Base-by-base conservation (phyloP, 1,140 invertebrate genomes). In the Ganaspis sp. region DNA sequence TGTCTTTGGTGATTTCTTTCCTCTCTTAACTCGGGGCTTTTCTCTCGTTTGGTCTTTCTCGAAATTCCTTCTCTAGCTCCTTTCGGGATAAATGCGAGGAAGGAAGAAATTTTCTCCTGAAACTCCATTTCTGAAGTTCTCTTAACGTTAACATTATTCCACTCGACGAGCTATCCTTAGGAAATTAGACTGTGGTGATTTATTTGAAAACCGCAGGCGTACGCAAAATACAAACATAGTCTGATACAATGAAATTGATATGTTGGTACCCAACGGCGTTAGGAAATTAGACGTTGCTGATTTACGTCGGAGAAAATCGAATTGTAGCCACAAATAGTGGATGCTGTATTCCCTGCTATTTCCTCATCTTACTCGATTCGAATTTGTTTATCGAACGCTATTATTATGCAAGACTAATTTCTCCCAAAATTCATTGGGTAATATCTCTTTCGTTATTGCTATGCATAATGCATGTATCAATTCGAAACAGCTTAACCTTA, bases 151-250 rank as follows among this genome's bases (percentile, higher is more conserved):
- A 64, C 58, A 64, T 64, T 29, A 64, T 64, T 64, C 26, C 58
- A 26, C 11, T n/a, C 23, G 0, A 29, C 58, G 26, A 64, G 75
- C 74, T 77, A 84, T 83, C 79, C 84, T 84, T 84, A 83, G 79
- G 81, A 85, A 85, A 85, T 84, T 84, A 85, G 84, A 85, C 76
- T 73, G 53, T 71, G 45, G 77, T 85, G 84, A 85, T 85, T 84
- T 85, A 85, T 74, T 79, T 64, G 23, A 26, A 53, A 76, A 69
- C 72, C 71, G 53, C 21, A 15, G 70, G 54, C 69, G 71, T 78
- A 75, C 73, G 73, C 53, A 42, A 70, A 74, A 72, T 54, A 77
- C 53, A 78, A 70, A 38, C n/a, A 19, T 42, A 21, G 23, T 29
- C 58, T 54, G 26, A 19, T 72, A 72, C 76, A 80, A 80, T 78